Evolutionary conservation across 2,888 invertebrate genomes (phyloP), one percentile per base, ranked within the genome.

Genomic region (Octodonta nipae): DNA sequence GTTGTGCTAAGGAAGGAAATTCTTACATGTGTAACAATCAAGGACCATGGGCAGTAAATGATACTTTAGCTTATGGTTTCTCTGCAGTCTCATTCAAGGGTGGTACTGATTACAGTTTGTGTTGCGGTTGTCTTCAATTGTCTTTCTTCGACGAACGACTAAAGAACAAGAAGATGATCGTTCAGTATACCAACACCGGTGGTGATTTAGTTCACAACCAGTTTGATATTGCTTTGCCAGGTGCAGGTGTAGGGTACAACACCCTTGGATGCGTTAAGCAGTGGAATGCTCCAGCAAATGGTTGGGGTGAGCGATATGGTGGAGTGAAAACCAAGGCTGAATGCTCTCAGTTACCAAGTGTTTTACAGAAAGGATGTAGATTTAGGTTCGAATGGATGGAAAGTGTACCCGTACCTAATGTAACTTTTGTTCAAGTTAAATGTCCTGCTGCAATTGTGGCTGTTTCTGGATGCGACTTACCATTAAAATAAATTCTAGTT

Each of bases 231-330:
- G 27, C 34, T 14, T 32, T 38, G 15, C 41, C 39, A 14, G 36
- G 38, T 3, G 40, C 36, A 26, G 43, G 43, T 33, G 41, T 41
- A 10, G 43, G 43, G 24, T 32, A 32, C 20, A 41, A 40, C 32
- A 41, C 36, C 12, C 15, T 26, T 16, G 43, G 43, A 6, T 43
- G 43, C 20, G 13, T 12, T 3, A 35, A 33, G 10, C 43, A 42
- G 29, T 43, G 41, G 41, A 29, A 36, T 25, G 33, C 38, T 14
- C 41, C 41, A 5, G 5, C 10, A 12, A 16, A 27, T 8, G 42
- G 42, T 15, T 42, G 42, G 42, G 42, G 41, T 34, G 29, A 35
- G 15, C 41, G 38, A 30, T 42, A 42, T 25, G 42, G 41, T 27
- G 42, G 42, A 8, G 38, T 42, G 6, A 27, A 32, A 12, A 32